Base-by-base conservation (phyloP, 2,888 invertebrate genomes). In the Arrhopalites spinosus region DNA sequence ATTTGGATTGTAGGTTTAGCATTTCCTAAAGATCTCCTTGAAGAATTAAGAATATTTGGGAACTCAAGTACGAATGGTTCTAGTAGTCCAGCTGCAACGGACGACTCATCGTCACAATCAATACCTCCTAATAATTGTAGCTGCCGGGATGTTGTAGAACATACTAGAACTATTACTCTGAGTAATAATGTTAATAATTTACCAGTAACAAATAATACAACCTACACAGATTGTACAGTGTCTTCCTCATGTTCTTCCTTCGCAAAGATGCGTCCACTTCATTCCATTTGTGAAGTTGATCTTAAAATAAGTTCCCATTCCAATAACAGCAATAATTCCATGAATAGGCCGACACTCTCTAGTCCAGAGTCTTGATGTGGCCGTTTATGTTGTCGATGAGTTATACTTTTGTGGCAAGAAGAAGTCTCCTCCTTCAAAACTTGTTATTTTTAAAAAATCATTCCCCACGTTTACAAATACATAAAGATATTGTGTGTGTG, bases 31-130 rank as follows among this genome's bases (percentile, higher is more conserved):
- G 90, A 92, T 81, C 86, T 94, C 53, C 88, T 93, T 20, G 90
- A 89, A 69, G 94, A 94, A 85, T 91, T 95, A 78, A 88, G 89
- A 82, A 91, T 91, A 84, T 94, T 92, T 85, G 82, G 84, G 69
- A 84, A 84, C 83, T 78, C 78, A n/a, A 80, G 75, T 36, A 36
- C 36, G 59, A 81, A 74, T 68, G 68, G 71, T 29, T 74, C 78
- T 73, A 85, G 87, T 36, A 88, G 89, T 84, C 88, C 89, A 0
- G 88, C 88, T 80, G 88, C 88, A 23, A 89, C 90, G 17, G 90
- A 90, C 67, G 89, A 88, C 70, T 89, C 87, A 74, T 89, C 90
- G 27, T 90, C 89, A 11, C 90, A 88, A 83, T 87, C 87, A 8
- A 84, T 81, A 80, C 81, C 67, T 81, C 82, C n/a, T n/a, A n/a